Base-by-base conservation (phyloP, 2,797 vertebrate species). In the Molossus alvarezi region DNA sequence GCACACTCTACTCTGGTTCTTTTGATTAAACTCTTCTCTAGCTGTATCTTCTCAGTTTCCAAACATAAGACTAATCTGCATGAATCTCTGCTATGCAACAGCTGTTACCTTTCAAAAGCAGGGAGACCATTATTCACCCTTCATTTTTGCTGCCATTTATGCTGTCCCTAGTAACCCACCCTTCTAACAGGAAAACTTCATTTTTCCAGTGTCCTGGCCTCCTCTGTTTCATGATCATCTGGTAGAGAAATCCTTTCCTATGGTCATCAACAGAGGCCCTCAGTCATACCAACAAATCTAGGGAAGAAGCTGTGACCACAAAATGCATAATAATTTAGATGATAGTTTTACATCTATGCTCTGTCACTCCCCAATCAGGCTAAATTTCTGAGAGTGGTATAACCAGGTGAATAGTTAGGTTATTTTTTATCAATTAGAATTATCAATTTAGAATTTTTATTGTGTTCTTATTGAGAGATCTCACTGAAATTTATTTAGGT, bases 401-500 rank as follows among this genome's bases (percentile, higher is more conserved):
- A 71, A 71, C 9, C 41, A 14, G 37, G 29, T 77, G 64, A 57
- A 33, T 82, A 29, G 4, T 29, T 88, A 73, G 12, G 17, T 12
- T 72, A 45, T 60, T 58, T 84, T 67, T 72, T 53, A 77, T 45
- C 67, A 57, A 55, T 77, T 57, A 57, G 53, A 77, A 21, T 73
- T 57, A 27, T 53, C 69, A 67, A 75, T 75, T 86, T 33, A 58
- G n/a, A 75, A 81, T 41, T 92, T 76, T 79, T 45, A 58, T 82
- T 81, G 75, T 81, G 29, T 81, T 82, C 71, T 82, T 48, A 88
- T 57, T 73, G 21, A 83, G 76, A 29, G 9, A 75, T 83, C n/a
- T 83, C 77, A 23, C 48, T 71, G 62, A 51, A 23, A 67, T 79
- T 88, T 92, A 71, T 76, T 79, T 79, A 88, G n/a, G 48, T 73